Percentiles rank a stretch among this genome's conserved stretches.
phyloP scores from a whole-genome alignment of 2,113 vertebrate species.

The Xiphophorus maculatus region DNA sequence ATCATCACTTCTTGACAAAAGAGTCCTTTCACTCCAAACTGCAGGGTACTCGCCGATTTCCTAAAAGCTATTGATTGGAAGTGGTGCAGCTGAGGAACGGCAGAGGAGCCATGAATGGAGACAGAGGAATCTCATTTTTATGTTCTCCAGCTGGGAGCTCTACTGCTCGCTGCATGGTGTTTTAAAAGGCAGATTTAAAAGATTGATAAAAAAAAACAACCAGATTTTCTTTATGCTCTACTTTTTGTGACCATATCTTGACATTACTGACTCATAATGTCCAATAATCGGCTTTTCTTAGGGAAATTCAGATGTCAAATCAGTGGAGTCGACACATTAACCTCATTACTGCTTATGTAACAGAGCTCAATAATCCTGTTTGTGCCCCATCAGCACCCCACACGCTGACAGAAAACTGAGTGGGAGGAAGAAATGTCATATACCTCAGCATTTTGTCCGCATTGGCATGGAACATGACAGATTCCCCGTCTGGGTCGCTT shows the following conservation, averaged over 20 bases:
- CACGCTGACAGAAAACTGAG: constrained; percentile 43
- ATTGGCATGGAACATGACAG: constrained; percentile 66
- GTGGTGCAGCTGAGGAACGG: constrained; percentile 70
- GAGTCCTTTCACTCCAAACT: constrained; percentile 69
- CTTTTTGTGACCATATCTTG: constrained; percentile 25
- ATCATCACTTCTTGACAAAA: constrained; percentile 67
- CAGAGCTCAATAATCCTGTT: constrained; percentile 23
- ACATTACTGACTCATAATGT: constrained; percentile 40
- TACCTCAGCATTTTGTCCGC: constrained; percentile 64
- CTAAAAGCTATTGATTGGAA: constrained; percentile 74
- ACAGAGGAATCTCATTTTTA: constrained; percentile 58
- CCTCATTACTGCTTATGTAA: constrained; percentile 53
- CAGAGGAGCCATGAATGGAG: constrained; percentile 60
- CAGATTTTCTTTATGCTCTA: too few relatives aligned
- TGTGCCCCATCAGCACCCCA: constrained; percentile 32
- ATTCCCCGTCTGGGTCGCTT: constrained; percentile 63
- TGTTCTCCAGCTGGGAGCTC: constrained; percentile 71
- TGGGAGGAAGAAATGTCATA: constrained; percentile 62
- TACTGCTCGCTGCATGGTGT: constrained; percentile 37
- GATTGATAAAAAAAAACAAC: neutral
- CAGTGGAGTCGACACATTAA: constrained; percentile 44
- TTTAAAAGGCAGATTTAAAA: constrained; percentile 13
- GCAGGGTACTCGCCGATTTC: constrained; percentile 65
- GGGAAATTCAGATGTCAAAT: constrained; percentile 49
- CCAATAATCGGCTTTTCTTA: constrained; percentile 38